Percentiles rank a stretch among this genome's conserved stretches.
These are phyloP conservation scores for Metellina segmentata DNA, from an alignment of 2,888 invertebrate species.

Conservation along the genomic window DNA sequence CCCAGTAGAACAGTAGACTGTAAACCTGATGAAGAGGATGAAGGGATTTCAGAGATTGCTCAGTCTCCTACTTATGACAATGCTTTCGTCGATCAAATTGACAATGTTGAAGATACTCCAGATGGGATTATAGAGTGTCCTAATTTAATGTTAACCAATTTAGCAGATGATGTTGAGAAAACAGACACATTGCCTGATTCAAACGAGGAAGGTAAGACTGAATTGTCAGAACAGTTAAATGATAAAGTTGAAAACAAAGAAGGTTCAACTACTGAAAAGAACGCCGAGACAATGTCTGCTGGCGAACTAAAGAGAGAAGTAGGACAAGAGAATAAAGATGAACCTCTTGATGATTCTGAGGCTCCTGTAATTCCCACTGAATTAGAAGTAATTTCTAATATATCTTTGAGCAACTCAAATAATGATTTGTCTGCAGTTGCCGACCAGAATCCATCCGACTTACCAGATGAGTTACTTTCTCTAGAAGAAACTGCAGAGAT, in stretches of 20 bases:
- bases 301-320: neutral
- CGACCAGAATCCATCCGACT: neutral
- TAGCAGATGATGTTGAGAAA: neutral
- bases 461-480: neutral
- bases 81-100: neutral
- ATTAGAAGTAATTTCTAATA: neutral
- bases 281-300: neutral
- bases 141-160: neutral
- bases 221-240: neutral
- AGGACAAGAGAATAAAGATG: neutral
- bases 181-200: neutral
- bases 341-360: neutral
- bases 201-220: neutral
- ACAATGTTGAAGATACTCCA: neutral
- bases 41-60: constrained; percentile 4
- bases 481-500: neutral
- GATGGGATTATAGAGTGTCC: neutral
- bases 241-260: neutral
- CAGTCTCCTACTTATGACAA: constrained; percentile 4
- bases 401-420: neutral
- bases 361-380: neutral
- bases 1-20: neutral
- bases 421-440: neutral
- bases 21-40: constrained; percentile 1
- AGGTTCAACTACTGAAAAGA: neutral